Conservation (phyloP, 2,888 invertebrate genomes). For the Bombylius discolor region DNA sequence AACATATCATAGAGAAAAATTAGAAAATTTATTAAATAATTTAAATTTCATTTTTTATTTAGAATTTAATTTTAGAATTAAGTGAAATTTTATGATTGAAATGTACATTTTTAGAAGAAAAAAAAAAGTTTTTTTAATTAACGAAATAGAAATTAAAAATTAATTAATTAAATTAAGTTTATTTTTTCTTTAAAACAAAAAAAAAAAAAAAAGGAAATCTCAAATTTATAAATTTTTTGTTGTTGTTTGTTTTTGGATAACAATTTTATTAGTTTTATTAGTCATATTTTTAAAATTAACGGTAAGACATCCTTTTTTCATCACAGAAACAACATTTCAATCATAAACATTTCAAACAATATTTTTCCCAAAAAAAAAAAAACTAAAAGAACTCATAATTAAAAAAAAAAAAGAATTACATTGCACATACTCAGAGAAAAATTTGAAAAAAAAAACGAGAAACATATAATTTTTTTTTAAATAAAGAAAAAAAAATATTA, state of each 20-base stretch:
- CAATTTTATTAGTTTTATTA: not conserved
- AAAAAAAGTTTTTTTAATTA: conserved; percentile 8
- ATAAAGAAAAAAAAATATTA: too few species aligned
- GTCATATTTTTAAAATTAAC: not conserved
- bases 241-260: too few species aligned
- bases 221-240: too few species aligned
- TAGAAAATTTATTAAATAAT: too few species aligned
- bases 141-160: not conserved
- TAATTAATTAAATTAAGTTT: not conserved
- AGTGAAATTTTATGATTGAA: conserved; percentile 34
- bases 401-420: conserved; percentile 9
- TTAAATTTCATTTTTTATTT: too few species aligned
- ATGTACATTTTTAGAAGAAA: conserved; percentile 31
- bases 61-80: not conserved
- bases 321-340: conserved; percentile 41
- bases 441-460: too few species aligned
- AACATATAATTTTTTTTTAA: too few species aligned
- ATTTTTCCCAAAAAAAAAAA: conserved; percentile 8
- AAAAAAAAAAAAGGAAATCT: not conserved
- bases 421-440: not conserved
- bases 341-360: conserved; percentile 27
- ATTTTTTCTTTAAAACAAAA: not conserved
- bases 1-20: too few species aligned
- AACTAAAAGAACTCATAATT: conserved; percentile 9
- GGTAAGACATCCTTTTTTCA: conserved; percentile 31